Evolutionary conservation across 1,140 invertebrate species (phyloP).

Genomic region (Drosophila subpulchrella): DNA sequence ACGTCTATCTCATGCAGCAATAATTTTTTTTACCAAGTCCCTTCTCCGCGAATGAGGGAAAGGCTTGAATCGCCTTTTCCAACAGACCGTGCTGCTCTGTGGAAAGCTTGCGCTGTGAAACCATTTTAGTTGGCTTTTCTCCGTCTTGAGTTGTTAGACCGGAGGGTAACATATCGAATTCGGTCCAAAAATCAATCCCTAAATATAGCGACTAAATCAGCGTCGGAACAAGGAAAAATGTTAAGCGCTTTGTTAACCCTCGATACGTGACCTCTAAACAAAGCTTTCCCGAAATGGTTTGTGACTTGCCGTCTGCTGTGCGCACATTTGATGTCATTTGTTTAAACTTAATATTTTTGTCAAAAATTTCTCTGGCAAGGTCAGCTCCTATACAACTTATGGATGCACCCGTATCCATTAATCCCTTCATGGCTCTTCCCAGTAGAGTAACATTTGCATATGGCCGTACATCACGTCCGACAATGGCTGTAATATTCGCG

Average conservation of each 20-base stretch:
- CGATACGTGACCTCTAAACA: not conserved
- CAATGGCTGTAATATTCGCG: too few relatives aligned
- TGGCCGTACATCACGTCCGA: not conserved
- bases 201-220: not conserved
- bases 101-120: not conserved
- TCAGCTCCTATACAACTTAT: constrained; percentile 3
- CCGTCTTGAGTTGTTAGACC: not conserved
- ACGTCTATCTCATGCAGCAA: constrained; percentile 11
- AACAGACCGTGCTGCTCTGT: not conserved
- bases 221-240: not conserved
- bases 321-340: constrained; percentile 1
- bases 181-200: not conserved
- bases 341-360: not conserved
- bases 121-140: too few relatives aligned
- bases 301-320: not conserved
- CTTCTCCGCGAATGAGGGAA: too few relatives aligned
- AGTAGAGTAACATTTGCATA: not conserved
- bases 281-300: not conserved
- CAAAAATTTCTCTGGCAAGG: not conserved
- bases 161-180: not conserved
- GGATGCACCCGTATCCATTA: constrained; percentile 1
- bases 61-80: not conserved
- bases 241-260: not conserved
- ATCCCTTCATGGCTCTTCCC: not conserved
- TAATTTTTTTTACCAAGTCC: constrained; percentile 1